phyloP scores from a whole-genome alignment of 2,113 vertebrate genomes.

The Dicaeum eximium region DNA sequence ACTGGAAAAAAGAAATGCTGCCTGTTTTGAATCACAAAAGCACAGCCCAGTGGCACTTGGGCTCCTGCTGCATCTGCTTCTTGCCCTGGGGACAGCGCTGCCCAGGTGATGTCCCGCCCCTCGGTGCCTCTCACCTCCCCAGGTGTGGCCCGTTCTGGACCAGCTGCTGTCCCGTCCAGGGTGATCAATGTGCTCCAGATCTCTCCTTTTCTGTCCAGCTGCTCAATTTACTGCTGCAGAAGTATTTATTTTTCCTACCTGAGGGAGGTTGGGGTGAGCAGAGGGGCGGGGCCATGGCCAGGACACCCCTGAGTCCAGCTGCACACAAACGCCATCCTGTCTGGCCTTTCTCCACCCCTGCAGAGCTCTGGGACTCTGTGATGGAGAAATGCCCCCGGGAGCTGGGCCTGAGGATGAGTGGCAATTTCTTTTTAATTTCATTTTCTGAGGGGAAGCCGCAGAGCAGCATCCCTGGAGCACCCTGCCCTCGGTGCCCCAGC shows the following conservation, averaged over 20 bases:
- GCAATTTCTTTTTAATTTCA: not conserved
- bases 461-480: not conserved
- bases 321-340: fast-evolving
- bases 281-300: fast-evolving
- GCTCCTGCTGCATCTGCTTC: not conserved
- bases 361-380: not conserved
- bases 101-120: not conserved
- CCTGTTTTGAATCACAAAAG: conserved; percentile 51
- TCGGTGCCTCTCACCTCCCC: not conserved
- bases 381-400: not conserved
- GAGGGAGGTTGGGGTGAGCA: not conserved
- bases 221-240: not conserved
- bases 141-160: not conserved
- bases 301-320: no score
- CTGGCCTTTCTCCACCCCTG: not conserved
- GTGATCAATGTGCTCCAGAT: not conserved
- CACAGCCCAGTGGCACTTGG: not conserved
- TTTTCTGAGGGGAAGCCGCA: not conserved
- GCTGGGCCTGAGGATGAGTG: no score
- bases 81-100: not conserved
- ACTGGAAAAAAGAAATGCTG: not conserved
- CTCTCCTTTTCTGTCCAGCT: not conserved
- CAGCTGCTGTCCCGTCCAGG: fast-evolving
- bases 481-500: not conserved
- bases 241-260: not conserved